Evolutionary conservation across 2,113 vertebrate genomes (phyloP), one percentile per base, ranked within the genome.

Genomic region (Conger conger): DNA sequence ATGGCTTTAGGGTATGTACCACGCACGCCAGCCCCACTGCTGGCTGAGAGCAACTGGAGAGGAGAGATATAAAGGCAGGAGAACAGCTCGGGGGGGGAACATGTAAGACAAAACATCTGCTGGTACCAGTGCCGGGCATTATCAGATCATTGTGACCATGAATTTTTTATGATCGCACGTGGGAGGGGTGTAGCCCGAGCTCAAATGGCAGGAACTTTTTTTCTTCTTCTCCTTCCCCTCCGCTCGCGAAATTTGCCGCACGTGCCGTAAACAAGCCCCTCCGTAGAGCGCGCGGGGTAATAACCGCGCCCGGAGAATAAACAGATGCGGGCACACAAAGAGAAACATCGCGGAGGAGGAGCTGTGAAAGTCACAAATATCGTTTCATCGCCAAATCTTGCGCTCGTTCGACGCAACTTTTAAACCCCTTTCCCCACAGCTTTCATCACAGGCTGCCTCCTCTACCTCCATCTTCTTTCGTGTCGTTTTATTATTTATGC

Each of bases 41-140:
- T 95, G 96, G 95, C 95, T 96, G 94, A 95, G 94, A 95, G 96
- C 94, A 95, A 95, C 94, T 95, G 95, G 94, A 96, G 96, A 95
- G 94, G 95, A 96, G 94, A 95, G 95, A 96, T 96, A 96, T 88
- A 92, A 93, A 95, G 92, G 94, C 93, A 91, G 92, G 93, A 94
- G 94, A 94, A 94, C 94, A 94, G 96, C 96, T 96, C 95, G 92
- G 88, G 95, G 95, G 95, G 96, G 95, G 94, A 96, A 60, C 57
- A 9, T 96, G 95, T 96, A 95, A 96, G 95, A 96, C 95, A 95
- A 96, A 96, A 96, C 96, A 97, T 96, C 96, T 97, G 96, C 94
- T 96, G 94, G 95, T 96, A 96, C 96, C 95, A 95, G 95, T 96
- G 93, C 94, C 91, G 93, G 93, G 94, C 94, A 95, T 94, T 96